Percentiles rank a stretch among this genome's conserved stretches.
phyloP scores from a whole-genome alignment of 2,888 invertebrate genomes.

The Drosophila longiperda region DNA sequence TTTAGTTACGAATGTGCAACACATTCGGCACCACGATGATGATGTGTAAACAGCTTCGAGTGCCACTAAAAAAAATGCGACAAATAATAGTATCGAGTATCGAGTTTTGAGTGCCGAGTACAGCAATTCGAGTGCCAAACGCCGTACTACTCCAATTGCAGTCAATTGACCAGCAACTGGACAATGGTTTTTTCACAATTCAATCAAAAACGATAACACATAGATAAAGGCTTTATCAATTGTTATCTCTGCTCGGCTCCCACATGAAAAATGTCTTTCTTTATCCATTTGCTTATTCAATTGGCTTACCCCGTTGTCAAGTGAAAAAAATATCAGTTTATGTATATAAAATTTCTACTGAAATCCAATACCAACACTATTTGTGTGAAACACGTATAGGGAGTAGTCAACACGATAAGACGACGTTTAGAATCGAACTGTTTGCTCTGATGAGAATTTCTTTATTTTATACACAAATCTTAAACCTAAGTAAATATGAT shows the following conservation, averaged over 20 bases:
- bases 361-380: background rate
- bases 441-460: too few species aligned
- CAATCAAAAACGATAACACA: slow-evolving; percentile 5
- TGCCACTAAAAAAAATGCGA: slow-evolving; percentile 21
- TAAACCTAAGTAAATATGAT: too few species aligned
- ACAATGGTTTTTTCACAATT: background rate
- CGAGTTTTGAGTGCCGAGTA: slow-evolving; percentile 5
- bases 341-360: background rate
- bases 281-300: slow-evolving; percentile 14
- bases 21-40: slow-evolving; percentile 24
- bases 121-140: slow-evolving; percentile 12
- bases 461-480: too few species aligned
- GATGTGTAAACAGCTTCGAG: slow-evolving; percentile 15
- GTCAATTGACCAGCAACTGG: slow-evolving; percentile 14
- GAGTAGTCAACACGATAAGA: too few species aligned
- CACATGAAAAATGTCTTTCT: slow-evolving; percentile 18
- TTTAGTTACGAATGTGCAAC: slow-evolving; percentile 21
- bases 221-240: slow-evolving; percentile 5
- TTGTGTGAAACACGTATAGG: too few species aligned
- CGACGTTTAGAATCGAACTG: too few species aligned
- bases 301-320: background rate
- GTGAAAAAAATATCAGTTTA: background rate
- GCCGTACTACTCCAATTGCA: slow-evolving; percentile 32
- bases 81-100: slow-evolving; percentile 2
- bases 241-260: slow-evolving; percentile 10